Percentiles rank a stretch among this genome's conserved stretches.
Conservation (phyloP, 2,888 invertebrate species). For the Pachliopta kotzebuea region DNA sequence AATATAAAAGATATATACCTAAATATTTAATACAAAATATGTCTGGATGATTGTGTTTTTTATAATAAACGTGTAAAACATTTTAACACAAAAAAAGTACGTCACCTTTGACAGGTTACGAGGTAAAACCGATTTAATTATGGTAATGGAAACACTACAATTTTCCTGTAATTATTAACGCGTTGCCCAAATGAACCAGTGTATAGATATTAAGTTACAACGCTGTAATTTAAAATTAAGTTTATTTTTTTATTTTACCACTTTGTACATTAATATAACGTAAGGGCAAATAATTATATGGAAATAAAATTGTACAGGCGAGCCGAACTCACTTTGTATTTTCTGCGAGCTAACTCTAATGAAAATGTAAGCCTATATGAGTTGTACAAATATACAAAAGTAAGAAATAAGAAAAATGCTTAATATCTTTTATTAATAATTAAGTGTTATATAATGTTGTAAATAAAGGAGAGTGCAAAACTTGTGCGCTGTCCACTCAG, state of each 20-base stretch:
- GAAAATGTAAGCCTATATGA: too few species aligned
- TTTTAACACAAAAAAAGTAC: constrained; percentile 20
- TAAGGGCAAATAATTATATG: too few species aligned
- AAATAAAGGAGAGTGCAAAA: neutral
- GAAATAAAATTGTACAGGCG: too few species aligned
- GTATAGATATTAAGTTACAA: neutral
- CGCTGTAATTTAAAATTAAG: neutral
- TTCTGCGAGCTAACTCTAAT: too few species aligned
- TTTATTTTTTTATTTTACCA: too few species aligned
- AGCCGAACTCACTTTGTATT: too few species aligned
- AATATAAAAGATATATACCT: neutral
- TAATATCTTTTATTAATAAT: too few species aligned
- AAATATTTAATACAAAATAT: neutral
- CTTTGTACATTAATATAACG: too few species aligned
- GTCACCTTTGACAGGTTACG: constrained; percentile 39
- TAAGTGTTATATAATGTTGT: neutral
- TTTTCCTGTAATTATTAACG: constrained; percentile 33
- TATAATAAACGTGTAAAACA: neutral
- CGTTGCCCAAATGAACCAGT: constrained; percentile 11
- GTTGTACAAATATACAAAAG: too few species aligned
- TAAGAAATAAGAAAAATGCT: too few species aligned
- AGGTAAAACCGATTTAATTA: constrained; percentile 56
- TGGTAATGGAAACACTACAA: constrained; percentile 50
- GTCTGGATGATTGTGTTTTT: neutral
- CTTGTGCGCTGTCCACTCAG: neutral